Conservation (phyloP, 2,888 invertebrate genomes). For the Dasypogon diadema region DNA sequence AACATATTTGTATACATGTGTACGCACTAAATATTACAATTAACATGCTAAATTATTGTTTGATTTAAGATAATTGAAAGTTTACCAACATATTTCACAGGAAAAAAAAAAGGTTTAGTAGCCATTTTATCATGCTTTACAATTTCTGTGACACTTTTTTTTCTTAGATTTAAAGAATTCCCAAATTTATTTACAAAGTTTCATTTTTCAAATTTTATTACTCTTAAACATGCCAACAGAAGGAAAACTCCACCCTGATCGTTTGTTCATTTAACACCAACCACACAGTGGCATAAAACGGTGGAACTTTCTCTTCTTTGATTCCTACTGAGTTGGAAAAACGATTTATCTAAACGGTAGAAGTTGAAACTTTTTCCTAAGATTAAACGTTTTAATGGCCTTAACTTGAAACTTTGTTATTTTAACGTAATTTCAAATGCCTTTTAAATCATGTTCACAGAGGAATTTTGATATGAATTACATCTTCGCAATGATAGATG, state of each 20-base stretch:
- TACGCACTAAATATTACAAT: too few relatives aligned
- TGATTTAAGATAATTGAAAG: too few relatives aligned
- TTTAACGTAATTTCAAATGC: conserved; percentile 26
- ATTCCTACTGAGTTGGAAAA: conserved; percentile 20
- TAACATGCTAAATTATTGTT: too few relatives aligned
- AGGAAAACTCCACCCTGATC: neutral
- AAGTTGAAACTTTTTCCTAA: conserved; percentile 49
- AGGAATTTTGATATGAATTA: conserved; percentile 8
- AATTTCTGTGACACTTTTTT: too few relatives aligned
- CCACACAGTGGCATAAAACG: neutral
- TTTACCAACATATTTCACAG: too few relatives aligned
- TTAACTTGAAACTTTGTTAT: conserved; percentile 37
- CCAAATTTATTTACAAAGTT: neutral
- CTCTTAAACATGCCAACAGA: neutral
- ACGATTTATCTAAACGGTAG: conserved; percentile 51
- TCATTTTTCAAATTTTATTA: neutral
- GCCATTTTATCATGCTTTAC: too few relatives aligned
- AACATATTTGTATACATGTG: too few relatives aligned
- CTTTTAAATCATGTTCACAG: conserved; percentile 34
- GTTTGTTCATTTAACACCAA: neutral
- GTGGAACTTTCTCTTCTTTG: neutral
- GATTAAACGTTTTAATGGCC: conserved; percentile 51
- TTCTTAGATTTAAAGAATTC: too few relatives aligned
- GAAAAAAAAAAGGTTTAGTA: too few relatives aligned
- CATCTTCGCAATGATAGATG: conserved; percentile 38